phyloP scores from a whole-genome alignment of 2,888 invertebrate genomes.

The Synanthedon formicaeformis region DNA sequence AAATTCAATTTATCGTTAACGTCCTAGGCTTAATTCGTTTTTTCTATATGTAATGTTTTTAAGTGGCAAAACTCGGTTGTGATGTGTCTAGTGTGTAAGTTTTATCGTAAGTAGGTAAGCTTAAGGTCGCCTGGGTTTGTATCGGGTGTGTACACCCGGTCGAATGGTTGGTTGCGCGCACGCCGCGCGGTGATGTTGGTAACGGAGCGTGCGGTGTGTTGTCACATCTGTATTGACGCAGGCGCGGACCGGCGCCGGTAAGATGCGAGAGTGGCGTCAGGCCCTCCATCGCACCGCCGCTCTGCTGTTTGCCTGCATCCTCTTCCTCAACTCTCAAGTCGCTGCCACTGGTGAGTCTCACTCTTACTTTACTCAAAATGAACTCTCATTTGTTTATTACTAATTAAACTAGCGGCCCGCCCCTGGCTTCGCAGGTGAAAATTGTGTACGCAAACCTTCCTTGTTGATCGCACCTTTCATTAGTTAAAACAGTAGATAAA shows the following conservation, averaged over 20 bases:
- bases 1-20: background rate
- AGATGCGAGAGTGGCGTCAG: constrained; percentile 65
- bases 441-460: background rate
- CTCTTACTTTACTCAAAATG: background rate
- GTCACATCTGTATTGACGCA: constrained; percentile 54
- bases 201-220: constrained; percentile 34
- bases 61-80: constrained; percentile 70
- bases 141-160: constrained; percentile 8
- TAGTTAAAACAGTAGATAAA: background rate
- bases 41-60: constrained; percentile 11
- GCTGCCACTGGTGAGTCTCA: constrained; percentile 55
- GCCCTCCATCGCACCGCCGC: constrained; percentile 58
- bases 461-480: too few species aligned
- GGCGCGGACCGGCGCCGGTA: constrained; percentile 68
- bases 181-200: constrained; percentile 51
- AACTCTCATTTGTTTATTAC: constrained; percentile 28
- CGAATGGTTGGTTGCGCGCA: constrained; percentile 28
- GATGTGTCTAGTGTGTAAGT: constrained; percentile 64
- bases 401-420: background rate
- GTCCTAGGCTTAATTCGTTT: constrained; percentile 17
- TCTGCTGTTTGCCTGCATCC: constrained; percentile 57
- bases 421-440: background rate
- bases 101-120: constrained; percentile 57
- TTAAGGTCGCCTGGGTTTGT: constrained; percentile 4
- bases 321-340: constrained; percentile 56